Base-by-base conservation (phyloP, 2,113 vertebrate species). In the Colossoma macropomum region DNA sequence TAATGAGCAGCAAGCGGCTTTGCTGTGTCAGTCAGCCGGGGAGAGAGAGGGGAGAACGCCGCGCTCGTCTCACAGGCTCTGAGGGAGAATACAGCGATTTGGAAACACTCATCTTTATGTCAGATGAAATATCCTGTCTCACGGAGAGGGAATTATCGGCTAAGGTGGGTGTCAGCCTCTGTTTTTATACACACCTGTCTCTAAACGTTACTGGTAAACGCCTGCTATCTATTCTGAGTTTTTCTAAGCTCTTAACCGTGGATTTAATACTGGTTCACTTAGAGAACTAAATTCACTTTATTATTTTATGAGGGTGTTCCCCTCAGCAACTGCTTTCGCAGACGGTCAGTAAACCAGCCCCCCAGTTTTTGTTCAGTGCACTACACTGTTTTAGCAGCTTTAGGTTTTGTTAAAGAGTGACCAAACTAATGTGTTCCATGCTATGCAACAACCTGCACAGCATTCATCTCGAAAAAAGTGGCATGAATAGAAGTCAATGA, bases 271-370 rank as follows among this genome's bases (percentile, higher is more conserved):
- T 28, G 56, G 45, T 6, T 77, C 73, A 84, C 78, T 84, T 79
- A 75, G 34, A 71, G 32, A 30, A 17, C 1, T 79, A 8, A 63
- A 80, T 81, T 52, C n/a, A 28, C 56, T 65, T 25, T 60, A 62
- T 62, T 0, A 21, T 62, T 1, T 72, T 81, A 63, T 27, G 50
- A 59, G 60, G 56, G 16, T 79, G 82, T 73, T 63, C 66, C 78
- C 75, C 66, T 77, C 50, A 71, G 86, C 69, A 66, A 83, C 27
- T 50, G 68, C 84, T 32, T 75, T 71, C 66, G 75, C 84, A 81
- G 81, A 85, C 68, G 62, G 71, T 63, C 52, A 60, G 71, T 16
- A 50, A 66, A 3, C 27, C 83, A 68, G 62, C 52, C 54, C 32
- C 66, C 34, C 28, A 45, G 32, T 25, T 25, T 71, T 30, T 74